Percentiles rank a stretch among this genome's conserved stretches.
phyloP scores from a whole-genome alignment of 2,113 vertebrate genomes.

The Dipodomys spectabilis region DNA sequence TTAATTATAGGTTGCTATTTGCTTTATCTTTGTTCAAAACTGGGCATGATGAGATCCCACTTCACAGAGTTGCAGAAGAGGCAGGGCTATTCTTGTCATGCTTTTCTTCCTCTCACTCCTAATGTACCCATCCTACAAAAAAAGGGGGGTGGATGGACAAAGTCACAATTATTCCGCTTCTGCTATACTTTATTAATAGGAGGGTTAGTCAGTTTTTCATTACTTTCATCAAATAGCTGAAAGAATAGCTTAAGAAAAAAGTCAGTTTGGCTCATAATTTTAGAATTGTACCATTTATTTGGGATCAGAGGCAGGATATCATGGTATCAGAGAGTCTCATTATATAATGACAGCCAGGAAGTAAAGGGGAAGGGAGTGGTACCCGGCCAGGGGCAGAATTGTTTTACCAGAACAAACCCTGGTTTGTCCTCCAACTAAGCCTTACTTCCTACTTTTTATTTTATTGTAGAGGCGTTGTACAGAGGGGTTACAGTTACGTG shows the following conservation, averaged over 20 bases:
- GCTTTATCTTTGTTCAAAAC: background rate
- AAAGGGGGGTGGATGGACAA: background rate
- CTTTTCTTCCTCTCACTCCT: background rate
- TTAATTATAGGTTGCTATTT: background rate
- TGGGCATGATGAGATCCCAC: background rate
- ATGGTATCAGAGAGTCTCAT: background rate
- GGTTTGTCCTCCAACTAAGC: background rate
- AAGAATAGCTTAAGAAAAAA: background rate
- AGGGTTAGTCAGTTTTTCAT: background rate
- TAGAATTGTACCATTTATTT: background rate
- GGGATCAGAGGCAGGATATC: background rate
- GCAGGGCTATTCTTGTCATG: background rate
- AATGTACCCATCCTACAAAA: background rate
- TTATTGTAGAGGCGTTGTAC: no score
- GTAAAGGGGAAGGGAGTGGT: background rate
- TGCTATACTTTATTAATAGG: background rate
- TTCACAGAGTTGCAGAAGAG: background rate
- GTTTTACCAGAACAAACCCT: background rate
- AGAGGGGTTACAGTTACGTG: no score
- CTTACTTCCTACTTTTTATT: background rate
- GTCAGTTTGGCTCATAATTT: background rate
- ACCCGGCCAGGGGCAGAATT: background rate
- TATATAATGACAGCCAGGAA: background rate
- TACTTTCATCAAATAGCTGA: background rate
- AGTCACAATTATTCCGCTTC: background rate